Conservation (phyloP, 1,140 invertebrate species). For the Drosophila athabasca region DNA sequence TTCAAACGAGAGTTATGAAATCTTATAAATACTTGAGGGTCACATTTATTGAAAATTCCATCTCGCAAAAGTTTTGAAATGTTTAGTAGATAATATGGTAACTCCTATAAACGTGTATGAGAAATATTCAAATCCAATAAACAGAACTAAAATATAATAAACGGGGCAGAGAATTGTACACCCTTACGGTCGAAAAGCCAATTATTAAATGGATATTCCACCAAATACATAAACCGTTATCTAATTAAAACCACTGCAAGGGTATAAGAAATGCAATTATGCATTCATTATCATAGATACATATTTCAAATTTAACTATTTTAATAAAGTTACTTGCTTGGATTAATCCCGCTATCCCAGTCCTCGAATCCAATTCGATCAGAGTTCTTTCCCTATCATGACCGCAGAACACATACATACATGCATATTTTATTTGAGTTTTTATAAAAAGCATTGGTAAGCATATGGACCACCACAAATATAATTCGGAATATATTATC, state of each 20-base stretch:
- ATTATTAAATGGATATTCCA: slow-evolving; percentile 38
- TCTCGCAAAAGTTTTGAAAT: slow-evolving; percentile 52
- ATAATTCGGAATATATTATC: too few relatives aligned
- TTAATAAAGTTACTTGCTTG: slow-evolving; percentile 63
- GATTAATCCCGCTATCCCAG: slow-evolving; percentile 34
- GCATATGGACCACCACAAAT: too few relatives aligned
- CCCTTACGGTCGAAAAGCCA: slow-evolving; percentile 25
- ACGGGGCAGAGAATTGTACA: slow-evolving; percentile 29
- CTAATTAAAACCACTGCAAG: slow-evolving; percentile 25
- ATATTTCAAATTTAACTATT: slow-evolving; percentile 48
- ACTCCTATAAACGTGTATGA: slow-evolving; percentile 39
- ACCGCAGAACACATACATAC: too few relatives aligned
- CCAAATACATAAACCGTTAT: slow-evolving; percentile 14
- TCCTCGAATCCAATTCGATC: slow-evolving; percentile 27
- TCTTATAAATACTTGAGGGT: slow-evolving; percentile 53
- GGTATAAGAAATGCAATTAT: slow-evolving; percentile 27
- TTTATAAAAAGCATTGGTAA: too few relatives aligned
- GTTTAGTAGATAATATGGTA: slow-evolving; percentile 45
- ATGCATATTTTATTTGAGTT: too few relatives aligned
- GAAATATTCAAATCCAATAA: slow-evolving; percentile 42
- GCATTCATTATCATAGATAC: slow-evolving; percentile 25
- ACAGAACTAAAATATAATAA: slow-evolving; percentile 27
- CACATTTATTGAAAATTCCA: slow-evolving; percentile 60
- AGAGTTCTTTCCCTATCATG: too few relatives aligned
- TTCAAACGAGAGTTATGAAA: slow-evolving; percentile 16